Percentiles rank a stretch among this genome's conserved stretches.
phyloP scores from a whole-genome alignment of 2,888 invertebrate genomes.

The Polyommatus icarus region DNA sequence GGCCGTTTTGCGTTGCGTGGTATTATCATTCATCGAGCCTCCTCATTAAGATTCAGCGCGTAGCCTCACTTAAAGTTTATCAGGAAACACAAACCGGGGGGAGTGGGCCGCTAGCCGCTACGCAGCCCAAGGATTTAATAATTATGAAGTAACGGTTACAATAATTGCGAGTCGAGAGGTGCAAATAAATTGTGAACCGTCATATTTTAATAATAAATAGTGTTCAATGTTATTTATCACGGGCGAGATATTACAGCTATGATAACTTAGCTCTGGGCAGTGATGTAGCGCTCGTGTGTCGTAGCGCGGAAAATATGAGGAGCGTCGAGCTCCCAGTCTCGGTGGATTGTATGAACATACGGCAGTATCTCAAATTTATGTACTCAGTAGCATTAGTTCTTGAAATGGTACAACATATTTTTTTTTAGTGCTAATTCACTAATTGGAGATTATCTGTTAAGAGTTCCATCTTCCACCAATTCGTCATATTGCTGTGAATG shows the following conservation, averaged over 20 bases:
- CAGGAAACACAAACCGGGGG: constrained; percentile 1
- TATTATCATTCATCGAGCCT: constrained; percentile 14
- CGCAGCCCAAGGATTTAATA: constrained; percentile 35
- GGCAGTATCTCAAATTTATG: neutral
- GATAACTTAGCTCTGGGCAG: neutral
- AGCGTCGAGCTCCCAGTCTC: neutral
- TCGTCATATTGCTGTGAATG: neutral
- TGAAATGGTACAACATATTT: neutral
- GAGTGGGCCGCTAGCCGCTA: constrained; percentile 35
- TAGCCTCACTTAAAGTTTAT: constrained; percentile 5
- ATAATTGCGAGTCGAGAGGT: constrained; percentile 32
- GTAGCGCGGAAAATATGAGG: constrained; percentile 1
- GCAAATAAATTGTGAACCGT: constrained; percentile 34
- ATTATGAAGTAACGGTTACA: constrained; percentile 38
- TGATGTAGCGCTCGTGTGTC: constrained; percentile 9
- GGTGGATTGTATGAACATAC: neutral
- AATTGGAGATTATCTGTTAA: neutral
- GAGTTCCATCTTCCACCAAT: neutral
- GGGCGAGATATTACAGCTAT: neutral
- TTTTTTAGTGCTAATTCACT: neutral
- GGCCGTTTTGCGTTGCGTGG: neutral
- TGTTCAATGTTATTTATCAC: constrained; percentile 11
- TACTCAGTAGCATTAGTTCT: neutral
- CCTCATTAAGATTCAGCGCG: constrained; percentile 2
- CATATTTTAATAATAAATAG: constrained; percentile 33